Base-by-base conservation (phyloP, 2,797 vertebrate species). In the Denticeps clupeoides region DNA sequence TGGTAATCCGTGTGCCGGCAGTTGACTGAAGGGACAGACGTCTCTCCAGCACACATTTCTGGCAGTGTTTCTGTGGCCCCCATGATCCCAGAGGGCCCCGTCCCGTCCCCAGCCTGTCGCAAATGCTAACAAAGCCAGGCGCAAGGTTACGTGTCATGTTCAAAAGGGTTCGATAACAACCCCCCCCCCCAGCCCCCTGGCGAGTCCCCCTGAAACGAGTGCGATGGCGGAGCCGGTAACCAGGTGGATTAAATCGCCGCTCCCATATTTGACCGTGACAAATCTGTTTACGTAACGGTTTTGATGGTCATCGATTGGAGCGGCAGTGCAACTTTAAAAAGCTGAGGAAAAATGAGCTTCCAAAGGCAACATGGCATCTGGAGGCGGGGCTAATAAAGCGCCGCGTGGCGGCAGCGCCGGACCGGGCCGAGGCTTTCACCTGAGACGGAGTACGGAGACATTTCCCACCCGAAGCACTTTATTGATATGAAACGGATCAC, bases 261-360 rank as follows among this genome's bases (percentile, higher is more conserved):
- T 58, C 66, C 50, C 59, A 73, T 75, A 75, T 77, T 73, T 69
- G 62, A 60, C 55, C 5, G 56, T 82, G 80, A 84, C 80, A 80
- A 75, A 83, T 80, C 81, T 74, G 76, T 80, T 77, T 69, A 77
- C 75, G 70, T 75, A 79, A 81, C 71, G 69, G 51, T 76, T 81
- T 74, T 79, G 79, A 85, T 73, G 68, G 75, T 21, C 83, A 83
- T 84, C 67, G 82, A 84, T 82, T 75, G 64, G 49, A 63, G 48
- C 58, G 12, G 73, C 68, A 43, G 62, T 69, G 72, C 68, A 68
- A 57, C 65, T 78, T 81, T 51, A 60, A 75, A 71, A 74, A 76
- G 75, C 68, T 45, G 22, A 58, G 79, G 78, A 80, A 80, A 81
- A 82, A 82, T 74, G 64, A 79, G 71, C 61, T 72, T 75, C 77